Base-by-base conservation (phyloP, 2,797 vertebrate species). In the Menidia menidia region DNA sequence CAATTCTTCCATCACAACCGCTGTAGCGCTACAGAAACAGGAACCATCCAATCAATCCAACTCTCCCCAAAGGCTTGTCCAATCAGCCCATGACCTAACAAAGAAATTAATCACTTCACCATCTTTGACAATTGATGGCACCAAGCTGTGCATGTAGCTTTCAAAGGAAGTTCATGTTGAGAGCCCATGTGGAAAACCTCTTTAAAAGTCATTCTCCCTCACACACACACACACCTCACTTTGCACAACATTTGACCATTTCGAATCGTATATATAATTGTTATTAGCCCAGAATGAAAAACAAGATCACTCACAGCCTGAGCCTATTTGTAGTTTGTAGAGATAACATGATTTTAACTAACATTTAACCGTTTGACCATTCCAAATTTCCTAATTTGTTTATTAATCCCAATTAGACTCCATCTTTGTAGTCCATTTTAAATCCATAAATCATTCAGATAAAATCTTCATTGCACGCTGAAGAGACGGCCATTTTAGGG, bases 21-120 rank as follows among this genome's bases (percentile, higher is more conserved):
- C 79, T 61, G 35, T 68, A 70, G 75, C 76, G 35, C 45, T 60
- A 81, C 60, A 69, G 86, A 88, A 84, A 85, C 80, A 87, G 83
- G 83, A 92, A 81, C 64, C 76, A 64, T 84, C 85, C 91, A 91
- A 91, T 92, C 91, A 90, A 72, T 89, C 82, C 81, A 70, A 25
- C 56, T 60, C 85, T 88, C 87, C 89, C 89, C 76, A 73, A 88
- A 90, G 92, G 83, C 85, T 85, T 75, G 83, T 84, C 91, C 90
- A 93, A 92, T 93, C 90, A 91, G 73, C 69, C 82, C 72, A 48
- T 64, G 75, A 87, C 84, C 75, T 73, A 78, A 84, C 87, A 88
- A 74, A 50, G 73, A 87, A 90, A 92, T 92, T 83, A 93, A 92
- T 93, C 88, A 90, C 84, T 80, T 77, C 80, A 82, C 70, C 73